Conservation (phyloP, 2,888 invertebrate species). For the Melanotus villosus region DNA sequence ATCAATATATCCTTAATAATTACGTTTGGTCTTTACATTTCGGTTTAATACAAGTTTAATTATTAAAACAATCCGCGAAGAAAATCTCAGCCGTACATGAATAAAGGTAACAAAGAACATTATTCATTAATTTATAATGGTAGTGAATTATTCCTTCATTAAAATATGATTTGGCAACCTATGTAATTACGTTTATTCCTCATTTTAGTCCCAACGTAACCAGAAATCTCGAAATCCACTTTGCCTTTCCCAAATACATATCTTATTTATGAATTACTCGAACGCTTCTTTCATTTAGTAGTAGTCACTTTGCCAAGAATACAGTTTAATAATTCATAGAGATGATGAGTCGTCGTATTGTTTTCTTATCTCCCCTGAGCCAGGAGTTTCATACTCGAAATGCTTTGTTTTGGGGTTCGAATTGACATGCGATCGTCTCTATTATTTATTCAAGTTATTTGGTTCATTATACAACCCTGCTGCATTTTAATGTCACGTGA, state of each 20-base stretch:
- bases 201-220: background rate
- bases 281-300: slow-evolving; percentile 8
- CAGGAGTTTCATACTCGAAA: slow-evolving; percentile 46
- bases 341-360: slow-evolving; percentile 46
- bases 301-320: slow-evolving; percentile 26
- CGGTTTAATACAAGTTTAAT: too few species aligned
- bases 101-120: too few species aligned
- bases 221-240: background rate
- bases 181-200: too few species aligned
- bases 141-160: too few species aligned
- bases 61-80: too few species aligned
- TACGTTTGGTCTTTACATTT: too few species aligned
- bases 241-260: background rate
- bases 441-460: slow-evolving; percentile 51
- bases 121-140: too few species aligned
- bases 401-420: slow-evolving; percentile 48
- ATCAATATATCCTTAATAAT: too few species aligned
- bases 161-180: too few species aligned
- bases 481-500: slow-evolving; percentile 46
- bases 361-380: slow-evolving; percentile 50
- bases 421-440: slow-evolving; percentile 51
- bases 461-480: slow-evolving; percentile 46
- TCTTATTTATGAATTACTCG: background rate
- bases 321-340: slow-evolving; percentile 47
- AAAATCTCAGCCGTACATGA: too few species aligned